Evolutionary conservation across 2,797 vertebrate species (phyloP).

Genomic region (Chrosomus eos): DNA sequence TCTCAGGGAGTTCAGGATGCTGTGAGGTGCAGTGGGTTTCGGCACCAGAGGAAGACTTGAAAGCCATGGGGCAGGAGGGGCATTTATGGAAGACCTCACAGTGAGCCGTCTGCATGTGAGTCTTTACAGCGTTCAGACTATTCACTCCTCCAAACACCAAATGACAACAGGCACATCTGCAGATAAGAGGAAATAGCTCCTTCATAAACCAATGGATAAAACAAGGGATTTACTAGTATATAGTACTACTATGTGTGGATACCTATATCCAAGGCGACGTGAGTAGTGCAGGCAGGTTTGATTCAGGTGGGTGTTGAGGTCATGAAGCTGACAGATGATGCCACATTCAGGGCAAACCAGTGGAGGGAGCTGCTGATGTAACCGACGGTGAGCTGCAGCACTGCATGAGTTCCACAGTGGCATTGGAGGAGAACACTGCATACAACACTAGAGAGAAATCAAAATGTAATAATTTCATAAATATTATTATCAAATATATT

Average conservation of each 20-base stretch:
- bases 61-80: slow-evolving; percentile 97
- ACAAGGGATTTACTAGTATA: neutral
- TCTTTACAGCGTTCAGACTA: slow-evolving; percentile 93
- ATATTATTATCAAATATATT: neutral
- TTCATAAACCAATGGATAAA: neutral
- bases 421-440: slow-evolving; percentile 89
- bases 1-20: slow-evolving; percentile 83
- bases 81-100: slow-evolving; percentile 98
- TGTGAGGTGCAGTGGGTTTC: slow-evolving; percentile 88
- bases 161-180: slow-evolving; percentile 92
- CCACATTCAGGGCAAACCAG: slow-evolving; percentile 94
- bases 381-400: slow-evolving; percentile 86
- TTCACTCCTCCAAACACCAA: slow-evolving; percentile 94
- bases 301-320: slow-evolving; percentile 84
- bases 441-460: slow-evolving; percentile 79
- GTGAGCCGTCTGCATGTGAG: slow-evolving; percentile 94
- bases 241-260: neutral
- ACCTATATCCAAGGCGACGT: slow-evolving; percentile 95
- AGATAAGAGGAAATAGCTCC: neutral
- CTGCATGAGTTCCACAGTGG: slow-evolving; percentile 92
- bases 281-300: slow-evolving; percentile 91
- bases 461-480: neutral
- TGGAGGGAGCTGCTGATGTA: slow-evolving; percentile 86
- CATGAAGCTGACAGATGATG: slow-evolving; percentile 79
- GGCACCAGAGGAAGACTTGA: slow-evolving; percentile 91